A percentile compares a stretch with the other conserved stretches of the same genome.
phyloP scores from a whole-genome alignment of 2,888 invertebrate genomes.

The Palloptera scutellata region DNA sequence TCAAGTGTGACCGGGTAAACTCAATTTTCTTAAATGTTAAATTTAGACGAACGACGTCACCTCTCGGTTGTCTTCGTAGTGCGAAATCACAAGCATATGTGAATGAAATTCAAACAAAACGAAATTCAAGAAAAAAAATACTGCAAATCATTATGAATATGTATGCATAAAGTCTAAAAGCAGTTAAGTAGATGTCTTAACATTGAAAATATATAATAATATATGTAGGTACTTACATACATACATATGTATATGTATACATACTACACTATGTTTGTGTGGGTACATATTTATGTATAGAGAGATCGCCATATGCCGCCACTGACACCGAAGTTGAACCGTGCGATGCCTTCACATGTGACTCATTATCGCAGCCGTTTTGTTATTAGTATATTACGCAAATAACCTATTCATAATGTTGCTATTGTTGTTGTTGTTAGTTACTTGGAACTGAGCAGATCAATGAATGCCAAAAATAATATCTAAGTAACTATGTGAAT shows the following conservation, averaged over 20 bases:
- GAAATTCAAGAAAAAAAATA: conserved; percentile 19
- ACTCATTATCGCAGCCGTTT: too few relatives aligned
- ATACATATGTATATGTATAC: too few relatives aligned
- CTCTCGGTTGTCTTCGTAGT: neutral
- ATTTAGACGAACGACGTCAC: conserved; percentile 55
- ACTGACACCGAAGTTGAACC: neutral
- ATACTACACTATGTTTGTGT: neutral
- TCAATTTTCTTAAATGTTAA: conserved; percentile 46
- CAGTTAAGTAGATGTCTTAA: neutral
- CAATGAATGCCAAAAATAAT: conserved; percentile 3
- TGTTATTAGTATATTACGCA: too few relatives aligned
- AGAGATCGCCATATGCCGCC: neutral
- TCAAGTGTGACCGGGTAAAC: conserved; percentile 52
- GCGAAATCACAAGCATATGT: conserved; percentile 31
- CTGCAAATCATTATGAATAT: conserved; percentile 20
- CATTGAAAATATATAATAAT: neutral
- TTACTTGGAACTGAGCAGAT: neutral
- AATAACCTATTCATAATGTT: too few relatives aligned
- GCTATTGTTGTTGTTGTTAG: too few relatives aligned
- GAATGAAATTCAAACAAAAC: conserved; percentile 47
- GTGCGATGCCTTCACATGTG: neutral
- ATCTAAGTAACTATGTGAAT: neutral
- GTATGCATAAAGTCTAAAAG: neutral
- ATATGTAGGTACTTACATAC: neutral
- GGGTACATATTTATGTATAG: neutral